These are phyloP conservation scores for Ptychadena robeensis DNA, from an alignment of 2,797 vertebrate genomes.

Conservation along the genomic window DNA sequence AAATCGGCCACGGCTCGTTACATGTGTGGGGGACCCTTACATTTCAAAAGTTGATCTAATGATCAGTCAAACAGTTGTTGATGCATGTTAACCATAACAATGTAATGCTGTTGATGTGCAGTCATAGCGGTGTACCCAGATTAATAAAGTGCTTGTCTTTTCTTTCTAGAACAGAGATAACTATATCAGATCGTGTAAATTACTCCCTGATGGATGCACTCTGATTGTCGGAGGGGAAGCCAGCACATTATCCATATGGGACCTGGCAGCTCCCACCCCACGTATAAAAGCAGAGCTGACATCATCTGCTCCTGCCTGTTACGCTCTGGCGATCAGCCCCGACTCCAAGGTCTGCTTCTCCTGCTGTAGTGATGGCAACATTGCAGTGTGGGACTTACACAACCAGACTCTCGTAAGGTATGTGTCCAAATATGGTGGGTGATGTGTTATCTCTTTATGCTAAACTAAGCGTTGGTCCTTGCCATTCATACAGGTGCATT, in stretches of 20 bases:
- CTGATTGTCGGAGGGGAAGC: constrained; percentile 84
- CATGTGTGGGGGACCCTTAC: no score
- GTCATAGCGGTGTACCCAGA: background rate
- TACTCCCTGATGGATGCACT: constrained; percentile 83
- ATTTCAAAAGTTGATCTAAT: no score
- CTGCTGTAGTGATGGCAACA: constrained; percentile 85
- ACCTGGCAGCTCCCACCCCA: constrained; percentile 83
- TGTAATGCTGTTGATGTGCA: background rate
- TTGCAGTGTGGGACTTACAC: constrained; percentile 85
- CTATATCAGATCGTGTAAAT: constrained; percentile 84
- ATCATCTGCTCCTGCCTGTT: constrained; percentile 83
- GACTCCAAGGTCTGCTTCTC: constrained; percentile 87
- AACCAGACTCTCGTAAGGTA: constrained; percentile 84
- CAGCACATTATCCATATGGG: constrained; percentile 85
- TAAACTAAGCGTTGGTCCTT: no score
- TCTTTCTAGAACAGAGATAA: constrained; percentile 83
- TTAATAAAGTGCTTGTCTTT: background rate
- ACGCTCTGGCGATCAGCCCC: constrained; percentile 83
- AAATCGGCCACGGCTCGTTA: no score
- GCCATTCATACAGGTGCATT: no score
- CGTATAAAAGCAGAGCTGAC: constrained; percentile 85
- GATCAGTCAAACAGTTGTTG: no score
- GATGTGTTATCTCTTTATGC: background rate
- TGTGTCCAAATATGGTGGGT: constrained; percentile 51
- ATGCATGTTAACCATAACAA: no score